Evolutionary conservation across 2,888 invertebrate genomes (phyloP).

Genomic region (Drosophila borealis): DNA sequence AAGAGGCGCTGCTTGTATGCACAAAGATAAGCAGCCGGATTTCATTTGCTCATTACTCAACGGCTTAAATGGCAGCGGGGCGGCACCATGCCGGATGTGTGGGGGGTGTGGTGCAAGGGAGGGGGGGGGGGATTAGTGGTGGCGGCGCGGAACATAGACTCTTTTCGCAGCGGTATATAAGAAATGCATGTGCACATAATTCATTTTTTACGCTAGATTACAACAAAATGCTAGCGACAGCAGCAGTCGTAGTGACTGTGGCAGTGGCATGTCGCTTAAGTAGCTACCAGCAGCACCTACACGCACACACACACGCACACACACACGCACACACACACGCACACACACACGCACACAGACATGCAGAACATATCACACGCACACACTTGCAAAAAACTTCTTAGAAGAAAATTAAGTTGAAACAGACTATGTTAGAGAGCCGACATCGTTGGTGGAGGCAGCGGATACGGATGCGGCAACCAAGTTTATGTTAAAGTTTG

Average conservation of each 20-base stretch:
- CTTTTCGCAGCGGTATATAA: slow-evolving; percentile 48
- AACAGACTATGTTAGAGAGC: slow-evolving; percentile 55
- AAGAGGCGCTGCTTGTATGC: slow-evolving; percentile 68
- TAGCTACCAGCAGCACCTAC: slow-evolving; percentile 50
- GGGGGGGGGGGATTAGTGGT: not conserved
- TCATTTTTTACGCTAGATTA: slow-evolving; percentile 78
- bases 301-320: too few relatives aligned
- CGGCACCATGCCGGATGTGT: slow-evolving; percentile 6
- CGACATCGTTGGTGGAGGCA: slow-evolving; percentile 42
- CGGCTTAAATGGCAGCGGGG: slow-evolving; percentile 54
- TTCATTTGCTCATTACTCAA: slow-evolving; percentile 79
- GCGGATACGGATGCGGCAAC: slow-evolving; percentile 76
- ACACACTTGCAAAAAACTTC: slow-evolving; percentile 52
- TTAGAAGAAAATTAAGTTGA: slow-evolving; percentile 67
- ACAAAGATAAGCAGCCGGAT: slow-evolving; percentile 74
- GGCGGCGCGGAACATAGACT: not conserved
- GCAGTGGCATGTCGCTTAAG: slow-evolving; percentile 46
- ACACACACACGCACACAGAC: slow-evolving; percentile 8
- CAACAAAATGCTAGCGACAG: slow-evolving; percentile 64
- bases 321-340: slow-evolving; percentile 6
- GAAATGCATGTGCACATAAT: slow-evolving; percentile 78
- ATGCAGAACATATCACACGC: slow-evolving; percentile 9
- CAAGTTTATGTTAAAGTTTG: slow-evolving; percentile 79
- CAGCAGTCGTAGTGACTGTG: slow-evolving; percentile 21
- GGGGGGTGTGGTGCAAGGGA: not conserved